Percentiles rank a stretch among this genome's conserved stretches.
These are phyloP conservation scores for Alcis repandata DNA, from an alignment of 2,888 invertebrate species.

Conservation along the genomic window DNA sequence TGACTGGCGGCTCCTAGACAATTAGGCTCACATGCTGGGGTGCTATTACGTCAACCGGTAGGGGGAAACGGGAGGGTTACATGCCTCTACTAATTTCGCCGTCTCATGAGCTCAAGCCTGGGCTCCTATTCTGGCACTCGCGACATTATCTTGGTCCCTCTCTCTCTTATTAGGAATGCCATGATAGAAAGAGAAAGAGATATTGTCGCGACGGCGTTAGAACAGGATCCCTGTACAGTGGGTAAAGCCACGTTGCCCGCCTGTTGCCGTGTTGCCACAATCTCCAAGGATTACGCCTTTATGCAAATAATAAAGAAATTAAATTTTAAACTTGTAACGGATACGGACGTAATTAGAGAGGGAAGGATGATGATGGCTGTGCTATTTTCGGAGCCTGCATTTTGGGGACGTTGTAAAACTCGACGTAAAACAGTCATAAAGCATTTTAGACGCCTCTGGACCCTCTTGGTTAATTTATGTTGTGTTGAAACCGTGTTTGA, in stretches of 20 bases:
- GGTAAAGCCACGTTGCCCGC: conserved; percentile 30
- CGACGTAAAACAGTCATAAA: conserved; percentile 31
- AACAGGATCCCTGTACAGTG: conserved; percentile 5
- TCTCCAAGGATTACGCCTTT: conserved; percentile 65
- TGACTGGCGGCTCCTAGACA: conserved; percentile 47
- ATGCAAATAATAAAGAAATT: conserved; percentile 65
- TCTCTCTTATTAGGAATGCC: neutral
- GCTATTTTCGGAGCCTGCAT: conserved; percentile 32
- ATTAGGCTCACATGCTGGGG: conserved; percentile 53
- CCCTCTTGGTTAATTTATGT: conserved; percentile 32
- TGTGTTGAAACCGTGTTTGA: conserved; percentile 34
- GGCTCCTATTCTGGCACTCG: neutral
- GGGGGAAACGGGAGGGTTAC: conserved; percentile 55
- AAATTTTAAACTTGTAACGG: conserved; percentile 54
- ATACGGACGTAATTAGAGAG: conserved; percentile 42
- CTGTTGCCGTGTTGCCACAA: conserved; percentile 68
- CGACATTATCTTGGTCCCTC: neutral
- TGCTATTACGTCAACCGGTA: conserved; percentile 52
- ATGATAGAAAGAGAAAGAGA: neutral
- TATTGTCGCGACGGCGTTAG: neutral
- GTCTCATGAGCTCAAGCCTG: conserved; percentile 67
- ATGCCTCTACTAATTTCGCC: conserved; percentile 72
- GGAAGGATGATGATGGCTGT: conserved; percentile 33
- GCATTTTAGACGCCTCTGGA: conserved; percentile 30
- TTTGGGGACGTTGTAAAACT: conserved; percentile 32